These are phyloP conservation scores for Esperia sulphurella DNA, from an alignment of 2,888 invertebrate species.

Conservation along the genomic window DNA sequence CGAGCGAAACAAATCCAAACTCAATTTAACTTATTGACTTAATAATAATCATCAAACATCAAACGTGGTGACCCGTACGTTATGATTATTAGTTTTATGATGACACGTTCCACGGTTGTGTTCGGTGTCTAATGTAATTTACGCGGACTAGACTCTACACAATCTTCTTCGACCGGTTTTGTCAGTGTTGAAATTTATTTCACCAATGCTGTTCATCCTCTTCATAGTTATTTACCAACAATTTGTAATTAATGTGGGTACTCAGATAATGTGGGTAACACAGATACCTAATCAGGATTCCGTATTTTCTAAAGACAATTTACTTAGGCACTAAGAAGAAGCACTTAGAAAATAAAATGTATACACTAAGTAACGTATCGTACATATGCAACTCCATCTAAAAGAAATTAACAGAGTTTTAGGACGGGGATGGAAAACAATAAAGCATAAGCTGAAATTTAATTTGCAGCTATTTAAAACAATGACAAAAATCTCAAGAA, in stretches of 20 bases:
- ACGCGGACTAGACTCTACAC: constrained; percentile 27
- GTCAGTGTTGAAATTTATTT: constrained; percentile 45
- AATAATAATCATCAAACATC: constrained; percentile 39
- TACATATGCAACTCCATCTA: too few relatives aligned
- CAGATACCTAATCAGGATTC: too few relatives aligned
- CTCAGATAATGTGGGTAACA: too few relatives aligned
- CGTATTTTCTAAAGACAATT: too few relatives aligned
- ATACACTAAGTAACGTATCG: too few relatives aligned
- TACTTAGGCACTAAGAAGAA: too few relatives aligned
- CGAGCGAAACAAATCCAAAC: constrained; percentile 62
- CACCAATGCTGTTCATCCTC: constrained; percentile 37
- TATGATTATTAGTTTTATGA: constrained; percentile 31
- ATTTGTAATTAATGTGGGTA: background rate
- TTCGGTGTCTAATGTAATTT: constrained; percentile 29
- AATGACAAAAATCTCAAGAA: too few relatives aligned
- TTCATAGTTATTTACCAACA: constrained; percentile 6
- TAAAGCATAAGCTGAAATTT: too few relatives aligned
- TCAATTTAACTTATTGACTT: constrained; percentile 47
- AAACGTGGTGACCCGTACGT: constrained; percentile 24
- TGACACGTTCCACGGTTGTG: constrained; percentile 19
- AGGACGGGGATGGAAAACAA: too few relatives aligned
- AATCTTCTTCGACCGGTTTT: constrained; percentile 45
- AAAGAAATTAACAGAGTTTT: too few relatives aligned
- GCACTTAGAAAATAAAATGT: too few relatives aligned
- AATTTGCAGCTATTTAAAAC: too few relatives aligned